Base-by-base conservation (phyloP, 2,797 vertebrate genomes). In the Anniella stebbinsi region DNA sequence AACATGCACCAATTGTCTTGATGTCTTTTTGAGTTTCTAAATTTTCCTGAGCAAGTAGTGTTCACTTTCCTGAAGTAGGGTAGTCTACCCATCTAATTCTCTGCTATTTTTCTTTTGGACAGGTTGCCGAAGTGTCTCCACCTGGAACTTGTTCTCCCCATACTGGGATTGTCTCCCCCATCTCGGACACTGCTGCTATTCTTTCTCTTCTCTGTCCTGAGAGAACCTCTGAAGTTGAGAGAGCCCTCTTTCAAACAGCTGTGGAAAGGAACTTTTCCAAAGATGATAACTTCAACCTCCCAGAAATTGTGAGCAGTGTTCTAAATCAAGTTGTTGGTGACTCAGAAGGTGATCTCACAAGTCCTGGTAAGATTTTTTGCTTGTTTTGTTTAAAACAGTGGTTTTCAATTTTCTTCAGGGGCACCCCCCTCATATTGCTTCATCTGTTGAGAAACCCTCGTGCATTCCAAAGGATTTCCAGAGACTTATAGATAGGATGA, bases 131-230 rank as follows among this genome's bases (percentile, higher is more conserved):
- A 25, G 94, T 98, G 13, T 96, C 93, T 87, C 95, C 97, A 9
- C 96, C 93, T 51, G 92, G 97, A 80, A 89, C 93, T 12, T 96
- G 96, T 90, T 94, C 97, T 30, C 90, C 96, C 11, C 88, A 94
- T 92, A 97, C 98, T 0, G 99, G 98, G 10, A 93, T 99, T 87
- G 92, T 99, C 45, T 98, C 98, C 2, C 97, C 98, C 0, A 90
- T 98, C 84, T 98, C 98, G 0, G 89, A 95, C n/a, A 94, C 69
- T 25, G 90, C 98, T 12, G 97, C 98, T 38, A 38, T 98, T 92
- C 97, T 99, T 91, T 98, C 97, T 70, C 1, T 99, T 60, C 89
- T 99, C n/a, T 92, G 90, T 75, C 84, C 96, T 11, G 93, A 93
- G n/a, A 88, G 94, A 54, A 30, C 88, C 2, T 90, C 75, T 83